Base-by-base conservation (phyloP, 2,888 invertebrate species). In the Drosophila ezoana region DNA sequence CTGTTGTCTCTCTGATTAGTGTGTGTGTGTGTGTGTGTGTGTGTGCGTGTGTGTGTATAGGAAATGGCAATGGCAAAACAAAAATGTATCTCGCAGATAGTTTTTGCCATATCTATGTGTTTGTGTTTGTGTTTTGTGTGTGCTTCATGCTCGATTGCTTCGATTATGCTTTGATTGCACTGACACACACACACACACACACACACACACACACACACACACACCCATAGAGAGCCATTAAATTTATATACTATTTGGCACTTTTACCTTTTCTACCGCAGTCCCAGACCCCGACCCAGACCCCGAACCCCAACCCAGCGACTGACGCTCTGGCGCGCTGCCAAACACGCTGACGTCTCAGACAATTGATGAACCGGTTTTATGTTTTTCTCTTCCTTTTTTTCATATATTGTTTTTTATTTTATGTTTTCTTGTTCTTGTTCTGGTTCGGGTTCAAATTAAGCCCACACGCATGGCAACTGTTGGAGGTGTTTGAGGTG, bases 151-250 rank as follows among this genome's bases (percentile, higher is more conserved):
- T 76, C 86, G 80, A 81, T 81, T 82, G 81, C 58, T 69, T 73
- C 80, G 82, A 76, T 82, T 81, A 85, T 81, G 81, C 72, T 81
- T 77, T 63, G 78, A 77, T 83, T 82, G 77, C 79, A 82, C 35
- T 64, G 59, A 33, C 23, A 72, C 48, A 64, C 56, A 63, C 47
- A 16, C 16, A 20, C 5, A 23, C 40, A 16, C 48, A 63, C 37
- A 49, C 8, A 16, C 20, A 51, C n/a, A 38, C n/a, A 56, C 13
- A n/a, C 37, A 49, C 13, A 41, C 2, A 32, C 11, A 60, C 10
- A n/a, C n/a, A n/a, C n/a, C n/a, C n/a, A 40, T 18, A 53, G 20
- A 32, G 33, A 51, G 63, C 64, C 62, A 83, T 77, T 74, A 74
- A 62, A 64, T 57, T 64, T 58, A 77, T 80, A 52, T 58, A 66